Base-by-base conservation (phyloP, 2,797 vertebrate species). In the Coregonus suidteri region DNA sequence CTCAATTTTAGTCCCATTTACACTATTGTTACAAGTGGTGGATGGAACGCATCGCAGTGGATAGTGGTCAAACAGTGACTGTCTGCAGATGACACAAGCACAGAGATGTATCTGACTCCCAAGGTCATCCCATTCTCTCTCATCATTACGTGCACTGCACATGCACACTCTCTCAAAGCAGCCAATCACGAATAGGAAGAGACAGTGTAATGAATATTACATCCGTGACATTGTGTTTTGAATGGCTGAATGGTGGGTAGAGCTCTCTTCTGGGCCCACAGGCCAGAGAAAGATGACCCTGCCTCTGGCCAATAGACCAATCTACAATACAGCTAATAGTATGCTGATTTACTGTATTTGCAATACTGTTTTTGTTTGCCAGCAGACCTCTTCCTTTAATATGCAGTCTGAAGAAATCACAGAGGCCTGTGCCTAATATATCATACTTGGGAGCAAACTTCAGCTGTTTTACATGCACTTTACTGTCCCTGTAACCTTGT, bases 1-100 rank as follows among this genome's bases (percentile, higher is more conserved):
- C 90, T 91, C 94, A 95, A 95, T 95, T 93, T 95, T 92, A 82
- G 79, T 93, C 91, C 94, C 92, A 94, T 94, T 94, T 95, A 89
- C 90, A 91, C 88, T 85, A 91, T 93, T 93, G 93, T 92, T 92
- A 92, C 85, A 84, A 90, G 90, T 92, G 89, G 93, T 88, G 91
- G 91, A 93, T 92, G 87, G 88, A 89, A 92, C 88, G 87, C 90
- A 88, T 90, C 88, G 83, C 82, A 0, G 79, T 67, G 85, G 89
- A 87, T 90, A 88, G 92, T 89, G 90, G 92, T 91, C 91, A 93
- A 91, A 93, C 92, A 90, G 87, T 75, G 80, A 82, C 89, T 92
- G 91, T 93, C 90, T 91, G 88, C 83, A 88, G 83, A 90, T 91
- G 88, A 91, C 88, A 89, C 85, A 35, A 83, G 84, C 88, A 83